Evolutionary conservation across 2,113 vertebrate species (phyloP).

Genomic region (Oncorhynchus masou): DNA sequence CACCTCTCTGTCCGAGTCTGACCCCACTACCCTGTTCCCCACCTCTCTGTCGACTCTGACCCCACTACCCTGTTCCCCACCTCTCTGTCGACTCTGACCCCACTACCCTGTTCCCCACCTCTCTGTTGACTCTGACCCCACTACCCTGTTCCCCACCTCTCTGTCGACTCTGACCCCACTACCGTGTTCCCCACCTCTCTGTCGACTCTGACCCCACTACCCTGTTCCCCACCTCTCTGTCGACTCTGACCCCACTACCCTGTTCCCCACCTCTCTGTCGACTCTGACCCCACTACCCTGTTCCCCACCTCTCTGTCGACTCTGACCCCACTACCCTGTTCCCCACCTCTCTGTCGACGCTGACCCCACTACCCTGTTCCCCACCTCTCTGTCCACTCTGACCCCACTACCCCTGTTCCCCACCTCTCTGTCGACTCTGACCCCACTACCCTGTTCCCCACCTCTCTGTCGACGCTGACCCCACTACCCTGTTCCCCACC

Average conservation of each 20-base stretch:
- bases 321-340: constrained; percentile 11
- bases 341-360: not conserved
- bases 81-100: too few relatives aligned
- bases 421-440: too few relatives aligned
- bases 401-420: too few relatives aligned
- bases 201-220: not conserved
- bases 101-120: constrained; percentile 14
- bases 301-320: not conserved
- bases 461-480: not conserved
- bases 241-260: too few relatives aligned
- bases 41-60: too few relatives aligned
- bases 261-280: too few relatives aligned
- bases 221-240: constrained; percentile 6
- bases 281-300: too few relatives aligned
- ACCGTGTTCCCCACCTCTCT: not conserved
- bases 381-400: too few relatives aligned
- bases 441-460: too few relatives aligned
- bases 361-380: too few relatives aligned
- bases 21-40: constrained; percentile 11
- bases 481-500: constrained; percentile 10
- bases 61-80: not conserved
- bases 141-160: constrained; percentile 10
- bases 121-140: not conserved
- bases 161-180: too few relatives aligned
- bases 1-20: too few relatives aligned